These are phyloP conservation scores for Apolygus lucorum DNA, from an alignment of 1,140 invertebrate genomes.

Conservation along the genomic window DNA sequence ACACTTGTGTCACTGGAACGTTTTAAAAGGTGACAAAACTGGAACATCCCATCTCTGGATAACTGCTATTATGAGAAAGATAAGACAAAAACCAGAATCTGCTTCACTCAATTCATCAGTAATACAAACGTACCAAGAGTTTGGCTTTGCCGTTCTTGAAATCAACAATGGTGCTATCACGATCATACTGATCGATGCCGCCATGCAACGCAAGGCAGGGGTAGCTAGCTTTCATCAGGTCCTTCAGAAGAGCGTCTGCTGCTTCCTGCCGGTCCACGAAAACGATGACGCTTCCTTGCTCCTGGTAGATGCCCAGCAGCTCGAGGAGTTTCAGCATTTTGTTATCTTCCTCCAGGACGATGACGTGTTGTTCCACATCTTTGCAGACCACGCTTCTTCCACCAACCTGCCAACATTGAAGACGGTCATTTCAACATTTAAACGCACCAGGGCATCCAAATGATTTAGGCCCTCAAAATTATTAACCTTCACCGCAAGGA, in stretches of 20 bases:
- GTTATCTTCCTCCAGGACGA: constrained; percentile 90
- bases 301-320: constrained; percentile 87
- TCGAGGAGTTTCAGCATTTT: constrained; percentile 98
- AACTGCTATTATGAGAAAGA: too few relatives aligned
- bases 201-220: constrained; percentile 95
- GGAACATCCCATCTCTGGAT: too few relatives aligned
- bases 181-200: constrained; percentile 98
- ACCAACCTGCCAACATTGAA: constrained; percentile 70
- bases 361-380: constrained; percentile 93
- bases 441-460: too few relatives aligned
- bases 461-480: too few relatives aligned
- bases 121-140: constrained; percentile 50
- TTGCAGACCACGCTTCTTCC: constrained; percentile 96
- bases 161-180: constrained; percentile 95
- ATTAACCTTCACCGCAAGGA: too few relatives aligned
- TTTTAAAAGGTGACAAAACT: too few relatives aligned
- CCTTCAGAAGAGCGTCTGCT: constrained; percentile 87
- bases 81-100: too few relatives aligned
- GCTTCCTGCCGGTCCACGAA: constrained; percentile 99
- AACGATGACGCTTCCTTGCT: constrained; percentile 86
- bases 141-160: constrained; percentile 92
- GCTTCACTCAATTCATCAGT: too few relatives aligned
- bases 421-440: too few relatives aligned
- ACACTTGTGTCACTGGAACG: too few relatives aligned
- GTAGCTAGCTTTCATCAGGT: constrained; percentile 94